Percentiles rank a stretch among this genome's conserved stretches.
Conservation (phyloP, 2,888 invertebrate genomes). For the Ditula angustiorana region DNA sequence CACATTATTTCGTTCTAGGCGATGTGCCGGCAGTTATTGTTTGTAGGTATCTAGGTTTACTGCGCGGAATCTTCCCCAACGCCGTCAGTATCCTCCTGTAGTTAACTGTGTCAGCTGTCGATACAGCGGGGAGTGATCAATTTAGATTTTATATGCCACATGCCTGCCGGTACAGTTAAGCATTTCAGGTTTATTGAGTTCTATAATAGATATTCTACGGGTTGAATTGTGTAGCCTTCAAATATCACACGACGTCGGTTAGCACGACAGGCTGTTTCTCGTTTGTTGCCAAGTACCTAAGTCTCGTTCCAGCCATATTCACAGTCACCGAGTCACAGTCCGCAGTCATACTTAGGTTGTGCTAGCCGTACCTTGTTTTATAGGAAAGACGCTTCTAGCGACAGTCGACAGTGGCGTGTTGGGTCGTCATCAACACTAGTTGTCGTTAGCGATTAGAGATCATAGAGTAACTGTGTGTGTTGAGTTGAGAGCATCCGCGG, state of each 20-base stretch:
- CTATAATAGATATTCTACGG: not conserved
- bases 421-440: not conserved
- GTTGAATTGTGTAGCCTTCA: no score
- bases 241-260: no score
- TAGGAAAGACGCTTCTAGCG: not conserved
- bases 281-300: not conserved
- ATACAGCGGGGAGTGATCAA: not conserved
- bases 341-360: not conserved
- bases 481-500: constrained; percentile 18
- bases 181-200: not conserved
- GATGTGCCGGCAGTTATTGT: constrained; percentile 14
- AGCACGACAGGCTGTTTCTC: not conserved
- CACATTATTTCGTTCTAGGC: constrained; percentile 8
- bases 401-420: not conserved
- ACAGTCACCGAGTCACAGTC: not conserved
- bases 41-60: constrained; percentile 33
- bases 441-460: not conserved
- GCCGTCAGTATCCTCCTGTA: not conserved
- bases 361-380: no score
- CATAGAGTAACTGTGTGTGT: not conserved
- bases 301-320: not conserved
- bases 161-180: not conserved
- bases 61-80: constrained; percentile 30
- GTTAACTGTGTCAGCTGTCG: not conserved
- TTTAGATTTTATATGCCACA: constrained; percentile 8